Evolutionary conservation across 2,888 invertebrate genomes (phyloP).

Genomic region (Podotricha telesiphe): DNA sequence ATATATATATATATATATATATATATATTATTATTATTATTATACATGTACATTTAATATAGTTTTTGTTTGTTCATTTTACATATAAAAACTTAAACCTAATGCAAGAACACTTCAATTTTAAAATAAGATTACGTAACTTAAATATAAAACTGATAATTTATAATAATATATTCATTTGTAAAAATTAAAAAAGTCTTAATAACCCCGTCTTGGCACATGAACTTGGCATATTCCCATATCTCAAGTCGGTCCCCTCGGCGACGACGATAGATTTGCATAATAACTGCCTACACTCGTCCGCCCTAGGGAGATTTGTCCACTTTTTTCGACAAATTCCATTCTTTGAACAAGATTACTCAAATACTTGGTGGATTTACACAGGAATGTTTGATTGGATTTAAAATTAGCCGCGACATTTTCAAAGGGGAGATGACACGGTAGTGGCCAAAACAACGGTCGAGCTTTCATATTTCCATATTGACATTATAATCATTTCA

Average conservation of each 20-base stretch:
- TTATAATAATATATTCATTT: not conserved
- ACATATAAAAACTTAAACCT: not conserved
- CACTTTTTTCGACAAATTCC: slow-evolving; percentile 70
- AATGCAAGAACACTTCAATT: not conserved
- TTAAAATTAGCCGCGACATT: slow-evolving; percentile 50
- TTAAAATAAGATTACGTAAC: not conserved
- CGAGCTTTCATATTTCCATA: not conserved
- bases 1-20: too few relatives aligned
- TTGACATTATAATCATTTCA: not conserved
- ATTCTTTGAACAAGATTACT: slow-evolving; percentile 58
- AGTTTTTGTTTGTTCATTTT: too few relatives aligned
- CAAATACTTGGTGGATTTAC: slow-evolving; percentile 52
- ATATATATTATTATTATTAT: too few relatives aligned
- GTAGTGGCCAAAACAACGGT: not conserved
- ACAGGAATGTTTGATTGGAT: slow-evolving; percentile 48
- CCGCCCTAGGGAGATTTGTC: slow-evolving; percentile 54
- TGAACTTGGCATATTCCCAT: slow-evolving; percentile 46
- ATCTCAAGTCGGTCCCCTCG: slow-evolving; percentile 51
- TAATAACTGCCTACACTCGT: slow-evolving; percentile 61
- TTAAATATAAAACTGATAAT: not conserved
- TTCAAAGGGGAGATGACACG: slow-evolving; percentile 21
- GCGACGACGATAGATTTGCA: slow-evolving; percentile 66
- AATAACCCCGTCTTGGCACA: slow-evolving; percentile 24
- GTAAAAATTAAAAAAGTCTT: not conserved
- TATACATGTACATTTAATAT: too few relatives aligned